Evolutionary conservation across 2,113 vertebrate species (phyloP).

Genomic region (Crotalus horridus): DNA sequence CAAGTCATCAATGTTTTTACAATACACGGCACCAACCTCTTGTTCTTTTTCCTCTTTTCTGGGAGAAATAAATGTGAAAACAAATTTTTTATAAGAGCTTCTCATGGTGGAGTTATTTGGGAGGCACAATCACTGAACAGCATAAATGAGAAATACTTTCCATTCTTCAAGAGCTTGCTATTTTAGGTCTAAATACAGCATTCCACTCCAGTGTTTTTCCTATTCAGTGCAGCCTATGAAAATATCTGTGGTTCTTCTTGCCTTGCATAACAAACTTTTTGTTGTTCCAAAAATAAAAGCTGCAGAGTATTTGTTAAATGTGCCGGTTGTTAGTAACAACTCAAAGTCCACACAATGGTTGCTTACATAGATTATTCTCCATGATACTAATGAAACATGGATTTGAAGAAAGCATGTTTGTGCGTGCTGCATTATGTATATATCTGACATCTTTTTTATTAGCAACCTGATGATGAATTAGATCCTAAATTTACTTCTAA

Average conservation of each 20-base stretch:
- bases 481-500: neutral
- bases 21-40: conserved; percentile 72
- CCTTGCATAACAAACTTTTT: neutral
- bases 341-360: neutral
- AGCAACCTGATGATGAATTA: neutral
- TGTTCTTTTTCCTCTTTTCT: conserved; percentile 73
- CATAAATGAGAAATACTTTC: neutral
- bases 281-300: neutral
- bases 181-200: neutral
- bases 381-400: neutral
- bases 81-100: neutral
- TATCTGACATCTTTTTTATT: neutral
- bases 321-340: neutral
- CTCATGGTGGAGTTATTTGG: neutral
- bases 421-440: neutral
- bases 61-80: conserved; percentile 21
- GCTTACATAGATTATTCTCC: neutral
- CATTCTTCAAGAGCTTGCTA: neutral
- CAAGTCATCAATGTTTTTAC: conserved; percentile 71
- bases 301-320: neutral
- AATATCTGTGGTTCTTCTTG: neutral
- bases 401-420: neutral
- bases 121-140: neutral
- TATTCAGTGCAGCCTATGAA: neutral
- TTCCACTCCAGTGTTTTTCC: neutral